Base-by-base conservation (phyloP, 2,888 invertebrate genomes). In the Sphaerophoria taeniata region DNA sequence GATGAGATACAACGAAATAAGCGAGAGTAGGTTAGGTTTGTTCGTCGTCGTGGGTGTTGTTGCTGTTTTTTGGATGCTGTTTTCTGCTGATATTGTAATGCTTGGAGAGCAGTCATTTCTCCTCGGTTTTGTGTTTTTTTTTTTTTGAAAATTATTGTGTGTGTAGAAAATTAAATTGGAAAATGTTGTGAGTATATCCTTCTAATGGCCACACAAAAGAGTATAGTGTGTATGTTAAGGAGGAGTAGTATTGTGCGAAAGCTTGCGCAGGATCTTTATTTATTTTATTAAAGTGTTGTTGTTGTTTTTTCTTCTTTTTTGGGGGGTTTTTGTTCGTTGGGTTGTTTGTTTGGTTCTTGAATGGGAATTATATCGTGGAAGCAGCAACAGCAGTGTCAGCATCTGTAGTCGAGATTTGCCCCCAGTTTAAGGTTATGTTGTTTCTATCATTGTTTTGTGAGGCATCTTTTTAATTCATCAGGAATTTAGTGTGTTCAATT, bases 231-330 rank as follows among this genome's bases (percentile, higher is more conserved):
- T 33, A 9, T 45, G 24, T 36, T 12, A 12, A 9, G 34, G 16
- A 55, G 69, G 67, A 74, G 73, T 16, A 60, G 24, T 9, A 70
- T 55, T 56, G 75, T 84, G 75, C 65, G 73, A 81, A 85, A 85
- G 81, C 85, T 85, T 85, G 85, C 85, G 85, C 85, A 85, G 45
- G 56, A 81, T 81, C 73, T 85, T 84, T 67, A 65, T 24, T 58
- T 36, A 60, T 60, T 60, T 39, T 43, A 60, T 43, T 60, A n/a
- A 36, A 14, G 0, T 49, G 4, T 49, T 14, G n/a, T 49, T 14
- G 0, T 16, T 49, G n/a, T 56, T n/a, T 56, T 56, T 56, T n/a
- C n/a, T n/a, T 55, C 14, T 24, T 24, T 24, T 24, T 24, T 24
- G 24, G 2, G 24, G 24, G 24, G 24, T 1, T 1, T 24, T 24